Conservation (phyloP, 2,113 vertebrate genomes). For the Rostratula benghalensis region DNA sequence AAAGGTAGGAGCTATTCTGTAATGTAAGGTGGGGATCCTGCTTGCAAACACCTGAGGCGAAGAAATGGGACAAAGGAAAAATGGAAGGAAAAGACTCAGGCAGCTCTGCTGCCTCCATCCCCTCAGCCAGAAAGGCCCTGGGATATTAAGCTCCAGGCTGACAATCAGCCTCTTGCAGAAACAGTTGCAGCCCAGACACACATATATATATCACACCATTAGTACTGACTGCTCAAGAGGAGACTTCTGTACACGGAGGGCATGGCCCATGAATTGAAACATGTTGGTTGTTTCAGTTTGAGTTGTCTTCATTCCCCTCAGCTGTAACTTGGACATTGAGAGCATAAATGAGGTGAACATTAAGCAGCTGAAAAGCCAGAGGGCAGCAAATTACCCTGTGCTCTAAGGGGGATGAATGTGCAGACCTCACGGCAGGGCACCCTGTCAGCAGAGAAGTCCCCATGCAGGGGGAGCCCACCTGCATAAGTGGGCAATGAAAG, state of each 20-base stretch:
- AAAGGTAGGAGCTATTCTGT: neutral
- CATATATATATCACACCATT: accelerated
- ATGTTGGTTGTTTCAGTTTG: neutral
- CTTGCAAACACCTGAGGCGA: neutral
- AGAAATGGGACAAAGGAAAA: neutral
- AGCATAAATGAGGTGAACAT: neutral
- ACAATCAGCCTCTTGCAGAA: neutral
- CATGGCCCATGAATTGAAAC: neutral
- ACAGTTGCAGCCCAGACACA: neutral
- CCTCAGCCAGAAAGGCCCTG: neutral
- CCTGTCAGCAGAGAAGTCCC: neutral
- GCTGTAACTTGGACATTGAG: neutral
- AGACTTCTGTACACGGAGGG: accelerated
- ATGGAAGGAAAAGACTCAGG: neutral
- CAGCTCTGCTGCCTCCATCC: neutral
- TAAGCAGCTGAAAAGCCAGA: neutral
- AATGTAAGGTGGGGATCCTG: accelerated
- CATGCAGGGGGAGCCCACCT: neutral
- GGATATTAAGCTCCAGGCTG: neutral
- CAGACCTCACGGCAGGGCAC: accelerated
- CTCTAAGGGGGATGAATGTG: neutral
- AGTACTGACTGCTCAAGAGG: too few relatives aligned
- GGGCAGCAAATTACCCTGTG: neutral
- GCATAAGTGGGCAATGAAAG: accelerated
- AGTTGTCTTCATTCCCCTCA: neutral